These are phyloP conservation scores for Tricholauxania praeusta DNA, from an alignment of 2,888 invertebrate species.

Conservation along the genomic window DNA sequence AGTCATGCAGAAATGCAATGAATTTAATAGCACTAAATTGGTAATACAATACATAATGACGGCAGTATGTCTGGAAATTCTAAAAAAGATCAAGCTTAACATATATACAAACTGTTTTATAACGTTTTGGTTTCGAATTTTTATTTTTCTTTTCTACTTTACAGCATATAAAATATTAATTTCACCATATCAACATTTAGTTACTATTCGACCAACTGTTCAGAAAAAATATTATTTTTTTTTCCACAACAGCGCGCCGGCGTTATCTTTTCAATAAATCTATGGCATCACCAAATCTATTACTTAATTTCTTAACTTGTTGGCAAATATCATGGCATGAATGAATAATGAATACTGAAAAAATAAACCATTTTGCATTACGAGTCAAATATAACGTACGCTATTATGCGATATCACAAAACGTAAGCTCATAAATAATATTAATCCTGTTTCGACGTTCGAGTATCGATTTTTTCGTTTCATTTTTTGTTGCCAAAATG, in stretches of 20 bases:
- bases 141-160: too few species aligned
- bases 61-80: too few species aligned
- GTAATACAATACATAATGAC: not conserved
- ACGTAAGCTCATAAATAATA: slow-evolving; percentile 40
- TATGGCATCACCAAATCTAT: slow-evolving; percentile 26
- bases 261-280: too few species aligned
- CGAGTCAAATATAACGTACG: not conserved
- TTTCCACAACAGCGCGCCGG: too few species aligned
- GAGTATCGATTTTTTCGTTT: not conserved
- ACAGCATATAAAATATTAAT: too few species aligned
- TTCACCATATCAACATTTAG: too few species aligned
- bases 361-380: slow-evolving; percentile 11
- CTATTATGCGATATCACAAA: slow-evolving; percentile 1
- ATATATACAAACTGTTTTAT: too few species aligned
- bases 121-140: too few species aligned
- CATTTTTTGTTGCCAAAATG: slow-evolving; percentile 24
- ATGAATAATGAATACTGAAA: slow-evolving; percentile 26
- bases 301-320: slow-evolving; percentile 34
- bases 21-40: not conserved
- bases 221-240: too few species aligned
- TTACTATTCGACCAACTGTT: too few species aligned
- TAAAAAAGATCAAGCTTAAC: too few species aligned
- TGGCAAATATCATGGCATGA: slow-evolving; percentile 26
- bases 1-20: slow-evolving; percentile 2
- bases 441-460: slow-evolving; percentile 29